Base-by-base conservation (phyloP, 2,113 vertebrate species). In the Azemiops feae region DNA sequence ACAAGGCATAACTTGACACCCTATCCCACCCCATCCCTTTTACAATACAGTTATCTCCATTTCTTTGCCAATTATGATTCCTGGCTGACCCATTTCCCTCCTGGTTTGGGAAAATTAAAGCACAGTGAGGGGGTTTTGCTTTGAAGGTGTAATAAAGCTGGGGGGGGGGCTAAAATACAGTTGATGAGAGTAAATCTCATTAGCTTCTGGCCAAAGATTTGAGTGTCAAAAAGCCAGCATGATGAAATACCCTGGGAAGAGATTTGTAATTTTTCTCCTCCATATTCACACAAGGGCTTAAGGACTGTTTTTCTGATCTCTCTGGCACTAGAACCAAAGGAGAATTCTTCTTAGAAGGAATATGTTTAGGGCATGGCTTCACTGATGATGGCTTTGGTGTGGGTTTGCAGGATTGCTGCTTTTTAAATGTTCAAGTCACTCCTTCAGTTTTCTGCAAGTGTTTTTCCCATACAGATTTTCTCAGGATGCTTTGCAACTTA, bases 101-200 rank as follows among this genome's bases (percentile, higher is more conserved):
- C 74, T 60, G 50, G 52, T 87, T 30, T 87, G 89, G 81, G 81
- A 87, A 90, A 90, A 64, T 64, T 52, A 60, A 93, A 64, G 85
- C 64, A 86, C 89, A 53, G 55, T 14, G n/a, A 81, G 54, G 14
- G 53, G 45, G 20, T 30, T 58, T 20, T 22, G 22, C 12, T 60
- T 86, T 90, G 54, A 90, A 90, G 39, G 27, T 10, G 85, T 47
- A 58, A n/a, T 87, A 55, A 88, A 12, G n/a, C n/a, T 43, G 23
- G 64, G 7, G 12, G 11, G 14, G 12, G 47, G 12, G 30, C 45
- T 85, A 47, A 57, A 85, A 54, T 74, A 1, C 25, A 88, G 27
- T 89, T 90, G 58, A 64, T 52, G 53, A 39, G 27, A 58, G 74
- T 25, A 89, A 90, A 85, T 89, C 88, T 86, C 74, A 8, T 87